Evolutionary conservation across 2,113 vertebrate species (phyloP), one percentile per base, ranked within the genome.

Genomic region (Poeciliopsis prolifica): DNA sequence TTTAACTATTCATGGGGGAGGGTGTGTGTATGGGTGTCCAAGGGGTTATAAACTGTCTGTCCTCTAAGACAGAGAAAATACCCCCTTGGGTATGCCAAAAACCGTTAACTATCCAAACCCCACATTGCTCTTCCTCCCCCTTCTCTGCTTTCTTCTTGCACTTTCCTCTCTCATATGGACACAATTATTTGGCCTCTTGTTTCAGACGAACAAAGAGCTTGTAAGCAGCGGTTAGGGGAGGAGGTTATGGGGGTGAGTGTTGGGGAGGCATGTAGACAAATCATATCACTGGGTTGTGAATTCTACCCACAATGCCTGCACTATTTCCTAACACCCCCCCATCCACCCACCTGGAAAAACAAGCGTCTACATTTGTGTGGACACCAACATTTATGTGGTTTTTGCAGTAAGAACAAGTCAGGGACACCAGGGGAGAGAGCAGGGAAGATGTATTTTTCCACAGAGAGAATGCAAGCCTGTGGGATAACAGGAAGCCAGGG

Each of bases 401-500:
- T 77, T 81, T 72, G 79, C 76, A 74, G 54, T 80, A 85, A 76
- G 84, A 89, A 86, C 68, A 80, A 74, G 73, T 26, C 72, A 33
- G 19, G 22, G 65, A 70, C 83, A 73, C 40, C 48, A 1, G 40
- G 26, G 65, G 64, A 65, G 70, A 65, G 19, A 42, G 51, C 54
- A 66, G 65, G 69, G 78, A 73, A 68, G 68, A 61, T 26, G 63
- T 15, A 42, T 77, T 88, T 87, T 88, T 89, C 84, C 84, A 87
- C 65, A 84, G 68, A 68, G 72, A 74, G 77, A 72, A 63, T 75
- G 64, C 83, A 71, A 86, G 82, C 68, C 75, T 86, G 82, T 88
- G 86, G 86, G 80, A 87, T 90, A 87, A 91, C 88, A 91, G 82
- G 91, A 93, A 94, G 88, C 87, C 89, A 75, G 65, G 84, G 84